phyloP scores from a whole-genome alignment of 2,888 invertebrate species.

The Parnassius glacialis region DNA sequence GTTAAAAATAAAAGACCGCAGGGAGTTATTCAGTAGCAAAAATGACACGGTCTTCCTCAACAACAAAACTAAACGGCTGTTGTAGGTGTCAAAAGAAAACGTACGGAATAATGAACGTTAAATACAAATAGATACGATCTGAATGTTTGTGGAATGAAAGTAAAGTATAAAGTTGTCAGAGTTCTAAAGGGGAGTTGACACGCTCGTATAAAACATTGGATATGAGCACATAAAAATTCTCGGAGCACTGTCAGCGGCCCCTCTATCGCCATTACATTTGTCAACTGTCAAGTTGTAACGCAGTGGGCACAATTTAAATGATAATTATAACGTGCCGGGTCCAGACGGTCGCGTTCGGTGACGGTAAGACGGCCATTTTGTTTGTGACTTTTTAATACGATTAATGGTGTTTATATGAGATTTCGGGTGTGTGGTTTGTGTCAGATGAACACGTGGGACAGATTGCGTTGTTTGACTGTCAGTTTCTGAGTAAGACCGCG shows the following conservation, averaged over 20 bases:
- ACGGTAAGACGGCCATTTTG: slow-evolving; percentile 40
- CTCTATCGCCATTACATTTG: slow-evolving; percentile 77
- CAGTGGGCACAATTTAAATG: slow-evolving; percentile 76
- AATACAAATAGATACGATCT: slow-evolving; percentile 14
- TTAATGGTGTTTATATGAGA: slow-evolving; percentile 30
- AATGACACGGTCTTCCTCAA: slow-evolving; percentile 47
- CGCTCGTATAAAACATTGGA: slow-evolving; percentile 74
- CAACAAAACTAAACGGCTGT: slow-evolving; percentile 35
- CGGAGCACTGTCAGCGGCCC: slow-evolving; percentile 66
- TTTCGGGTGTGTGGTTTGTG: slow-evolving; percentile 26
- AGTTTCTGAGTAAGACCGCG: slow-evolving; percentile 11
- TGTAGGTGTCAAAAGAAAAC: slow-evolving; percentile 23
- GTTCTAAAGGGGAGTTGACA: slow-evolving; percentile 66
- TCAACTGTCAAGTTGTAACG: slow-evolving; percentile 76
- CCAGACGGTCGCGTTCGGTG: slow-evolving; percentile 41
- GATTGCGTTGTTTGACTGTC: slow-evolving; percentile 1
- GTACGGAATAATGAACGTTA: slow-evolving; percentile 31
- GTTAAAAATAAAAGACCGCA: slow-evolving; percentile 20
- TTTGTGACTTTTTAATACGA: slow-evolving; percentile 35
- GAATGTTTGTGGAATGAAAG: background rate
- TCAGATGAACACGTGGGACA: slow-evolving; percentile 25
- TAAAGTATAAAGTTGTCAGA: slow-evolving; percentile 38
- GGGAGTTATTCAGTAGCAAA: slow-evolving; percentile 39
- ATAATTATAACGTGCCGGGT: slow-evolving; percentile 68
- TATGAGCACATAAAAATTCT: slow-evolving; percentile 80